Base-by-base conservation (phyloP, 2,113 vertebrate species). In the Gobio gobio region DNA sequence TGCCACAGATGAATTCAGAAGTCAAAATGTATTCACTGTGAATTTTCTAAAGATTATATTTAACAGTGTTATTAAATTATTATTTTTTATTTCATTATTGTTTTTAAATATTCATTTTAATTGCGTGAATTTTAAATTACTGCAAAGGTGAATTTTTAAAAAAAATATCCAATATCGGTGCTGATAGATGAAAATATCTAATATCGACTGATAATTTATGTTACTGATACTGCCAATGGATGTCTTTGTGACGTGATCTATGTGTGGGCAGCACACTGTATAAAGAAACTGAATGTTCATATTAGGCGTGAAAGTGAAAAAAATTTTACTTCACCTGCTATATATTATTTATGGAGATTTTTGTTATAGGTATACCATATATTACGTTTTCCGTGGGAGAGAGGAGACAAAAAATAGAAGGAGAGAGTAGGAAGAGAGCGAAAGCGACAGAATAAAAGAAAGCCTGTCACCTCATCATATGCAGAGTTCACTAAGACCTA, bases 401-500 rank as follows among this genome's bases (percentile, higher is more conserved):
- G 61, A 61, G 61, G 22, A 63, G 61, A 76, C 61, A 77, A n/a
- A 72, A 87, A 76, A 70, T 22, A 22, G 33, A 22, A 10, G 9
- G 18, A 70, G 66, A 16, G 33, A 22, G 66, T 86, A 76, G 77
- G 56, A 66, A 73, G 79, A 86, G 66, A 73, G 36, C n/a, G 78
- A 45, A 5, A 70, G 84, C 18, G 29, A 63, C 4, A 47, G n/a
- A 56, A 40, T 6, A 13, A 86, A 26, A 76, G 74, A 78, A 76
- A 78, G 56, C 82, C 76, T 82, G 85, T 86, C 85, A 89, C 85
- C 89, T 84, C 58, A 29, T 86, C 84, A 18, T 66, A 72, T 86
- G 86, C 89, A 89, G 87, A 88, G 88, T 90, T 90, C 90, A 89
- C 77, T 47, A 82, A 91, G 87, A 89, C 88, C 88, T 88, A 90